phyloP scores from a whole-genome alignment of 2,797 vertebrate genomes.

The Linurgus olivaceus region DNA sequence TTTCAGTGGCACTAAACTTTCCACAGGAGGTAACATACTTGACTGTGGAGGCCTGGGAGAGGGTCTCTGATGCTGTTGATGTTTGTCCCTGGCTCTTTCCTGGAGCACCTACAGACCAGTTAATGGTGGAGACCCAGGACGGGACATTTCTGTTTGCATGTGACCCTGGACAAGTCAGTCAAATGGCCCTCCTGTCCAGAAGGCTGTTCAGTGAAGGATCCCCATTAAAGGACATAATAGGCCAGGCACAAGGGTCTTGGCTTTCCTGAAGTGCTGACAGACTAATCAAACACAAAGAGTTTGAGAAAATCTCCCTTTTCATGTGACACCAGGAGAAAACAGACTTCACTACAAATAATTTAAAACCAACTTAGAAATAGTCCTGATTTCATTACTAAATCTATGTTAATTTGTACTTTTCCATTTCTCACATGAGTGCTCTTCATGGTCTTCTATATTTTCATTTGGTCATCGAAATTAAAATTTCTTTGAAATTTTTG shows the following conservation, averaged over 20 bases:
- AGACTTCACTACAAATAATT: neutral
- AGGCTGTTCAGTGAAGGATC: neutral
- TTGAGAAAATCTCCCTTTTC: neutral
- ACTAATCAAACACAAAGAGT: neutral
- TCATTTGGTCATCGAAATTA: neutral
- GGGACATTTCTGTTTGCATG: neutral
- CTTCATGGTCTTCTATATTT: neutral
- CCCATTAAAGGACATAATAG: fast-evolving
- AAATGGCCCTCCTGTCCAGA: neutral
- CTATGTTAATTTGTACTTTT: neutral
- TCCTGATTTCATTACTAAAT: neutral
- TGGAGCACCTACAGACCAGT: neutral
- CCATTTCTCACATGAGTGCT: neutral
- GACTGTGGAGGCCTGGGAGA: neutral
- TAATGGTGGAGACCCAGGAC: neutral
- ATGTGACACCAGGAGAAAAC: neutral
- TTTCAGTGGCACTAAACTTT: fast-evolving
- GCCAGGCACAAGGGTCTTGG: fast-evolving
- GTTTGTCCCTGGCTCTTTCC: neutral
- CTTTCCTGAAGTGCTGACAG: neutral
- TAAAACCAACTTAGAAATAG: neutral
- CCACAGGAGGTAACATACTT: fast-evolving
- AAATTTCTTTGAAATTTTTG: neutral
- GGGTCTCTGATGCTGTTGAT: fast-evolving
- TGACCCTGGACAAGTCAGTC: neutral